Evolutionary conservation across 2,113 vertebrate species (phyloP).

Genomic region (Pseudopodoces humilis): DNA sequence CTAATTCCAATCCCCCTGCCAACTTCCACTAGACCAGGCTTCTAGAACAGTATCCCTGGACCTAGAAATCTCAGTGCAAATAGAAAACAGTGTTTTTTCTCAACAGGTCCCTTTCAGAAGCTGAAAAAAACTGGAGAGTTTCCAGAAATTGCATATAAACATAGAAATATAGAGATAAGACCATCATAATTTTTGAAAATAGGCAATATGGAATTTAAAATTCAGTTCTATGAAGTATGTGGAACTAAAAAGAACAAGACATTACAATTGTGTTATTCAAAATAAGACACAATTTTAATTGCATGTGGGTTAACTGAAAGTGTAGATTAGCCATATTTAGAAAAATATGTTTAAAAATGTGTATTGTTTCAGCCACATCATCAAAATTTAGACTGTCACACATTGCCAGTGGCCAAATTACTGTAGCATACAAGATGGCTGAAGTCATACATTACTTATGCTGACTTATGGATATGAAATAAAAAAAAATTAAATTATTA

Average conservation of each 20-base stretch:
- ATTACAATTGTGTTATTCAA: background rate
- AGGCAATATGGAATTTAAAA: background rate
- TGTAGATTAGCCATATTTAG: background rate
- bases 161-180: background rate
- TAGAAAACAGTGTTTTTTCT: background rate
- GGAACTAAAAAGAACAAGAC: background rate
- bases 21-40: background rate
- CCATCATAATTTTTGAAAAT: background rate
- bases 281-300: background rate
- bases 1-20: background rate
- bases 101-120: background rate
- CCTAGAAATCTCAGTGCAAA: background rate
- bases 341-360: background rate
- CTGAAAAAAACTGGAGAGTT: background rate
- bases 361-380: background rate
- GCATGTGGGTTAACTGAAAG: background rate
- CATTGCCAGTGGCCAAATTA: background rate
- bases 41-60: background rate
- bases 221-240: background rate
- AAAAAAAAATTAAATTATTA: background rate
- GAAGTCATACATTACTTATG: background rate
- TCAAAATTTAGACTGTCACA: background rate
- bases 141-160: background rate
- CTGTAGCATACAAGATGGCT: background rate
- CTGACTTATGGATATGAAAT: background rate